Percentiles rank a stretch among this genome's conserved stretches.
Conservation (phyloP, 2,797 vertebrate genomes). For the Dromococcyx pavoninus region DNA sequence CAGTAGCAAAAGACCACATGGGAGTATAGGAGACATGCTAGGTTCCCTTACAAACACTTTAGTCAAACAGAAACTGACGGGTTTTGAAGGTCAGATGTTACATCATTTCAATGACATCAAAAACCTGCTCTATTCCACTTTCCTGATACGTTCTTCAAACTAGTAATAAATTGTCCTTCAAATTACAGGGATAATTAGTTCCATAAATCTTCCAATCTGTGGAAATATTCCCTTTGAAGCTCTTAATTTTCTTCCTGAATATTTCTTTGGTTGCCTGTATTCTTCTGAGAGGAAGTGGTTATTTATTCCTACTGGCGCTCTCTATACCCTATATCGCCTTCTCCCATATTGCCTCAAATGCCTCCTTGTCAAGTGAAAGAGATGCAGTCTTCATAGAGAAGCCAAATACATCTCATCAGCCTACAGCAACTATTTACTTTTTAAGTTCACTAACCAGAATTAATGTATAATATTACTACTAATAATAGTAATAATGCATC, state of each 20-base stretch:
- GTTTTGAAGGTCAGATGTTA: not conserved
- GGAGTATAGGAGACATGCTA: not conserved
- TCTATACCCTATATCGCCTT: not conserved
- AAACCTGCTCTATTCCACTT: not conserved
- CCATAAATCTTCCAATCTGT: not conserved
- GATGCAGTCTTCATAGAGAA: not conserved
- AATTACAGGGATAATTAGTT: not conserved
- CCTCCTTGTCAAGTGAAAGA: not conserved
- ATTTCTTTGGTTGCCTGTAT: not conserved
- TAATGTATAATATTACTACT: too few relatives aligned
- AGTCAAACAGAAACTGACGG: not conserved
- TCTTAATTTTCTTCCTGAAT: not conserved
- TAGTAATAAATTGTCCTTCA: not conserved
- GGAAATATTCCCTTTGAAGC: not conserved
- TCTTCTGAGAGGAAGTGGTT: not conserved
- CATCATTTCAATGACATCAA: not conserved
- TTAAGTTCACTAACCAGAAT: not conserved
- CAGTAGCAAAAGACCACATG: not conserved
- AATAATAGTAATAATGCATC: too few relatives aligned
- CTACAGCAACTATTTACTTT: not conserved
- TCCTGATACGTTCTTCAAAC: not conserved
- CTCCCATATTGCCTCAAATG: not conserved
- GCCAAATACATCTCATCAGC: not conserved
- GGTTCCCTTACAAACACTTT: not conserved
- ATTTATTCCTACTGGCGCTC: not conserved